phyloP scores from a whole-genome alignment of 2,113 vertebrate species.

The Tachysurus vachellii region DNA sequence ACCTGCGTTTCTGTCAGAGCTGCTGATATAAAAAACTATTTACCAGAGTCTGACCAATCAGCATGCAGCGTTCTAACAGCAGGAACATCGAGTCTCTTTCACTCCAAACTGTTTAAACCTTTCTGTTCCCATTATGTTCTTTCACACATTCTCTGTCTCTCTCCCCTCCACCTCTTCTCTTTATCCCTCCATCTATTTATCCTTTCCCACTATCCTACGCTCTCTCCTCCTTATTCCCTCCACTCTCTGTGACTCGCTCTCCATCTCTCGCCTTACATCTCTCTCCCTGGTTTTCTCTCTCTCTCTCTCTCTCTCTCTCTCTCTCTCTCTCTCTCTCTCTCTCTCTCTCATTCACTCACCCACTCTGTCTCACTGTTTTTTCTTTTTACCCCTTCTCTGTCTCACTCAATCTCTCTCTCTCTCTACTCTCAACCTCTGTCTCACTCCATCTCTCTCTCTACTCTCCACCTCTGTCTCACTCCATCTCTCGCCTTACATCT shows the following conservation, averaged over 20 bases:
- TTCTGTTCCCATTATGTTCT: neutral
- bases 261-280: too few species aligned
- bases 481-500: neutral
- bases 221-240: too few species aligned
- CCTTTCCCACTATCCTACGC: too few species aligned
- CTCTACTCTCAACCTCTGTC: conserved; percentile 24
- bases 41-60: neutral
- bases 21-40: neutral
- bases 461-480: too few species aligned
- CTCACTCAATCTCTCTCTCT: conserved; percentile 25
- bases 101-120: neutral
- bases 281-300: too few species aligned
- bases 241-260: too few species aligned
- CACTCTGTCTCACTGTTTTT: too few species aligned
- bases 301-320: too few species aligned
- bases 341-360: too few species aligned
- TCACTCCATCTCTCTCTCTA: too few species aligned
- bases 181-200: too few species aligned
- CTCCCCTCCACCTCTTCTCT: conserved; percentile 33
- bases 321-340: too few species aligned
- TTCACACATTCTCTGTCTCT: neutral
- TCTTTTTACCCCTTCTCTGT: neutral
- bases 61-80: neutral
- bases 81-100: neutral
- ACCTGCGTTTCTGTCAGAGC: neutral